Conservation (phyloP, 2,113 vertebrate species). For the Capreolus pygargus region DNA sequence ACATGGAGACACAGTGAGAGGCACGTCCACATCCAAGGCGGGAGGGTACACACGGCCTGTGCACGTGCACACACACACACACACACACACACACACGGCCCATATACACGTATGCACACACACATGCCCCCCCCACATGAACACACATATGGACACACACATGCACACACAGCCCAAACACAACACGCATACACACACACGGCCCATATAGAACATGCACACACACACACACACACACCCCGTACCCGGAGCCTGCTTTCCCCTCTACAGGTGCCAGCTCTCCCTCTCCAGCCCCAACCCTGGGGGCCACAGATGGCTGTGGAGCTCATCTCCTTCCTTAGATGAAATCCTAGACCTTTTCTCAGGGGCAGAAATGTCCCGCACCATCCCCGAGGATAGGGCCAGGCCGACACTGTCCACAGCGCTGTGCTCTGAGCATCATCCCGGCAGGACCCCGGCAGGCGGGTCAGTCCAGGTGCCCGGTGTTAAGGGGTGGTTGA, state of each 20-base stretch:
- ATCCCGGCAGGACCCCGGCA: background rate
- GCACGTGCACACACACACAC: too few species aligned
- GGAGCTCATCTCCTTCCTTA: conserved; percentile 53
- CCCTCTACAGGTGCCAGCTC: background rate
- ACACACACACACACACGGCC: background rate
- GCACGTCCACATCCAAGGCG: fast-evolving
- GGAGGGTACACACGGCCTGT: background rate
- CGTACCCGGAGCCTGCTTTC: background rate
- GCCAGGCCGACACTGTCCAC: background rate
- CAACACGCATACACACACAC: background rate
- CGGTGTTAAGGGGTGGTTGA: background rate
- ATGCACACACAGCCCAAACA: background rate
- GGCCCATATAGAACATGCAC: too few species aligned
- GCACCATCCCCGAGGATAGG: background rate
- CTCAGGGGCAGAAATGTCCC: conserved; percentile 40
- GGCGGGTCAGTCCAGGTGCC: background rate
- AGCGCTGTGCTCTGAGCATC: background rate
- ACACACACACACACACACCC: fast-evolving
- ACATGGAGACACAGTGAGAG: background rate
- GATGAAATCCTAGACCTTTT: conserved; percentile 65
- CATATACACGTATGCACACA: background rate
- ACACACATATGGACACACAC: too few species aligned
- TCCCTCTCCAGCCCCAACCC: fast-evolving
- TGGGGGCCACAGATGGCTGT: background rate
- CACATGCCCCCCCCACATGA: too few species aligned